Percentiles rank a stretch among this genome's conserved stretches.
phyloP scores from a whole-genome alignment of 37 sponge, comb jelly and placozoan genomes.

The Agelas oroides region DNA sequence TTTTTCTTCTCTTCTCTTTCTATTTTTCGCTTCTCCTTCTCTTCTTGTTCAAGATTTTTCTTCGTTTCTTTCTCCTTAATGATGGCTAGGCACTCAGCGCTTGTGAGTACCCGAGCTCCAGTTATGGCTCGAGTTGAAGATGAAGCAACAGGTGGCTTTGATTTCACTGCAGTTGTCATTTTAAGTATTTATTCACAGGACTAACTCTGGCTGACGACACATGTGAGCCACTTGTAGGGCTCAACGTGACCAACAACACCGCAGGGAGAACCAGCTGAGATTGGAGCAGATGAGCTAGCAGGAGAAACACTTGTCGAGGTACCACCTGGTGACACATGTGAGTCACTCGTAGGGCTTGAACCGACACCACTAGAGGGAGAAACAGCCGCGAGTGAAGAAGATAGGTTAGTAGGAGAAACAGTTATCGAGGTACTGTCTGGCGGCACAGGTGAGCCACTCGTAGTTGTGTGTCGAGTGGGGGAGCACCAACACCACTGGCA shows the following conservation, averaged over 20 bases:
- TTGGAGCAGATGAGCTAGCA: neutral
- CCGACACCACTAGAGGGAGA: neutral
- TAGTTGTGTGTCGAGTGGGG: no score
- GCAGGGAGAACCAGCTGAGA: neutral
- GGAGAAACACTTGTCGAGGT: neutral
- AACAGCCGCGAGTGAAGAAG: neutral
- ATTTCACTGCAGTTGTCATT: neutral
- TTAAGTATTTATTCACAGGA: constrained; percentile 3
- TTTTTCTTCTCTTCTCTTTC: neutral
- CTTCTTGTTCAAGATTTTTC: neutral
- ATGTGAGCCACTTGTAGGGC: neutral
- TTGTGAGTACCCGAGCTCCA: constrained; percentile 14
- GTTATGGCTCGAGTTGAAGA: constrained; percentile 16
- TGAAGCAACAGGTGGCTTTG: constrained; percentile 24
- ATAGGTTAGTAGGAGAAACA: neutral
- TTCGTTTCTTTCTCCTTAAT: constrained; percentile 2
- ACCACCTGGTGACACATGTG: neutral
- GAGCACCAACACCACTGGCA: no score
- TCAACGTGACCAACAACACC: no score
- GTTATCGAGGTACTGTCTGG: neutral
- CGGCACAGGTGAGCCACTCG: neutral
- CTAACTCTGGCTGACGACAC: neutral
- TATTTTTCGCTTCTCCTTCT: constrained; percentile 1
- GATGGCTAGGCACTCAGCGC: neutral
- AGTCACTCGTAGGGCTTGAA: neutral